Percentiles rank a stretch among this genome's conserved stretches.
These are phyloP conservation scores for Ochropleura leucogaster DNA, from an alignment of 2,888 invertebrate species.

Conservation along the genomic window DNA sequence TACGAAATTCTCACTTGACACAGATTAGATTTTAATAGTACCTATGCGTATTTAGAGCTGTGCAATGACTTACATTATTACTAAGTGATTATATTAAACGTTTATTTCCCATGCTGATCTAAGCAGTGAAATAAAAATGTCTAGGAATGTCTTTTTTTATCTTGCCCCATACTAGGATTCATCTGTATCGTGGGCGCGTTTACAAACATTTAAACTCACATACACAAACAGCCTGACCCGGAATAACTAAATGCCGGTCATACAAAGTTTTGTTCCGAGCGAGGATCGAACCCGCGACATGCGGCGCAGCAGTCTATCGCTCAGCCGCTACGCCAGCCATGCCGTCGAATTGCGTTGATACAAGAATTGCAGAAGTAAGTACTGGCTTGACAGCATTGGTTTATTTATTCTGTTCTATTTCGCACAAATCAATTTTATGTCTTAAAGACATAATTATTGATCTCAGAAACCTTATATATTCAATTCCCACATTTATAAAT, in stretches of 20 bases:
- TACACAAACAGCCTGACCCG: too few relatives aligned
- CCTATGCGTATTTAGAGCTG: slow-evolving; percentile 23
- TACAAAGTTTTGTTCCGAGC: too few relatives aligned
- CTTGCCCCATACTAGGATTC: too few relatives aligned
- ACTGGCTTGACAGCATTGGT: slow-evolving; percentile 28
- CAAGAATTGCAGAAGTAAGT: slow-evolving; percentile 26
- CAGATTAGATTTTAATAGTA: slow-evolving; percentile 62
- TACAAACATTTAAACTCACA: too few relatives aligned
- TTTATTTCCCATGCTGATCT: slow-evolving; percentile 38
- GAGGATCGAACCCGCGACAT: too few relatives aligned
- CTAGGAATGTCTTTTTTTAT: too few relatives aligned
- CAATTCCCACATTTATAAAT: slow-evolving; percentile 16
- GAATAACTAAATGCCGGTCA: too few relatives aligned
- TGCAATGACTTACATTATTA: slow-evolving; percentile 37
- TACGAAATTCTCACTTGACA: slow-evolving; percentile 57
- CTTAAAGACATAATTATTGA: neutral
- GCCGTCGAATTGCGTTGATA: slow-evolving; percentile 3
- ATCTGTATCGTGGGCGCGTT: too few relatives aligned
- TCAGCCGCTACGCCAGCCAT: too few relatives aligned
- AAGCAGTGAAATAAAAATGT: slow-evolving; percentile 36
- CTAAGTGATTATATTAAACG: slow-evolving; percentile 39
- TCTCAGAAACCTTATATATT: neutral
- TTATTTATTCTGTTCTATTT: slow-evolving; percentile 31
- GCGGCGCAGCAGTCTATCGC: too few relatives aligned
- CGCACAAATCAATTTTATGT: neutral